phyloP scores from a whole-genome alignment of 2,113 vertebrate species.

The Epinephelus fuscoguttatus region DNA sequence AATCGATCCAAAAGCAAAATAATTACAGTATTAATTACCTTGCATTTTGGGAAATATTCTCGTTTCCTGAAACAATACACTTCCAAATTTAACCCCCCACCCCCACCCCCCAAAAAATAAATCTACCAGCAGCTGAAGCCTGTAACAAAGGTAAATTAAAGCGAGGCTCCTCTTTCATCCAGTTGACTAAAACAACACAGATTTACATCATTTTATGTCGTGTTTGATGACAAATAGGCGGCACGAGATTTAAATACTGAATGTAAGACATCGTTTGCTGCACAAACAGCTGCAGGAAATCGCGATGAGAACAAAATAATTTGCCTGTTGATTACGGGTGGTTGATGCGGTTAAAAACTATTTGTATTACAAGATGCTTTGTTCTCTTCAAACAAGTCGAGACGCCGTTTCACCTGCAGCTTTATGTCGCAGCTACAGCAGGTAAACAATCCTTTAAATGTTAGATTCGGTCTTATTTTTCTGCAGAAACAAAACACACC shows the following conservation, averaged over 20 bases:
- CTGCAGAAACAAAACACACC: background rate
- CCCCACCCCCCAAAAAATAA: too few species aligned
- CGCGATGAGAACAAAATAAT: background rate
- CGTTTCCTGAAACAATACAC: background rate
- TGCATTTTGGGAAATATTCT: background rate
- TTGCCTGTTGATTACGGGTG: background rate
- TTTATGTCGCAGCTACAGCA: background rate
- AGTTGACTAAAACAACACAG: background rate
- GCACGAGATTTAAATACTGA: background rate
- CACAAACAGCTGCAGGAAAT: background rate
- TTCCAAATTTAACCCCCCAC: background rate
- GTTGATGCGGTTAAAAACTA: background rate
- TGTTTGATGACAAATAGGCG: background rate
- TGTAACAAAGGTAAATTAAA: background rate
- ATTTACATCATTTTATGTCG: background rate
- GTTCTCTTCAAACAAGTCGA: too few species aligned
- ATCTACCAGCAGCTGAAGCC: background rate
- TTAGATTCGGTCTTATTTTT: too few species aligned
- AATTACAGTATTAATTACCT: too few species aligned
- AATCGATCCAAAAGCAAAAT: too few species aligned
- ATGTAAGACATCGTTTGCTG: background rate
- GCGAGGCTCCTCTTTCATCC: background rate
- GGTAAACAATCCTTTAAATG: background rate
- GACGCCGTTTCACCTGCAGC: background rate
- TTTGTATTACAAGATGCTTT: background rate